Conservation (phyloP, 2,797 vertebrate species). For the Catamblyrhynchus diadema region DNA sequence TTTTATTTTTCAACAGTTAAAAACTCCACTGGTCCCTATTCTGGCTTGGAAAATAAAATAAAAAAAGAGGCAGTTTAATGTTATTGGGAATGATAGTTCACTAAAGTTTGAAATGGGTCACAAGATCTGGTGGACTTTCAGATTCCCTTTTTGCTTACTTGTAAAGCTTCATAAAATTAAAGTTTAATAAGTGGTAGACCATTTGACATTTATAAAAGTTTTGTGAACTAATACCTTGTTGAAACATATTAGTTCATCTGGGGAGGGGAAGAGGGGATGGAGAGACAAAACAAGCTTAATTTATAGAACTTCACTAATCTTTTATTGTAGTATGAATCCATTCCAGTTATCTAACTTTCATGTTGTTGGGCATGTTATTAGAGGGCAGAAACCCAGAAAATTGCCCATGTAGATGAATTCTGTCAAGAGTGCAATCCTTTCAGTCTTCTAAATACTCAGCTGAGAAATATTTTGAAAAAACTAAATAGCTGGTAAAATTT, state of each 20-base stretch:
- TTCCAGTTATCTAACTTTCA: background rate
- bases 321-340: background rate
- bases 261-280: background rate
- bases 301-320: background rate
- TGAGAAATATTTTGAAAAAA: background rate
- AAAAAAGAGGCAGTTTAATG: fast-evolving
- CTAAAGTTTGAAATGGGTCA: background rate
- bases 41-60: background rate
- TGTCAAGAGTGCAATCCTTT: background rate
- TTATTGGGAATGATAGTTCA: background rate
- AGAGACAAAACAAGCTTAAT: background rate
- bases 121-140: background rate
- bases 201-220: background rate
- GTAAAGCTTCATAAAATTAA: background rate
- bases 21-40: background rate
- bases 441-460: background rate
- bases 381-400: background rate
- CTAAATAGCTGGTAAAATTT: background rate
- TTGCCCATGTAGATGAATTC: background rate
- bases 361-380: background rate
- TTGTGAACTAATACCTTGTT: background rate
- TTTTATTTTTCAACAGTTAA: background rate
- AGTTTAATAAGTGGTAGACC: background rate
- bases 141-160: background rate
- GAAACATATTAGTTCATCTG: background rate